These are phyloP conservation scores for Prunella strophiata DNA, from an alignment of 2,797 vertebrate genomes.

Conservation along the genomic window DNA sequence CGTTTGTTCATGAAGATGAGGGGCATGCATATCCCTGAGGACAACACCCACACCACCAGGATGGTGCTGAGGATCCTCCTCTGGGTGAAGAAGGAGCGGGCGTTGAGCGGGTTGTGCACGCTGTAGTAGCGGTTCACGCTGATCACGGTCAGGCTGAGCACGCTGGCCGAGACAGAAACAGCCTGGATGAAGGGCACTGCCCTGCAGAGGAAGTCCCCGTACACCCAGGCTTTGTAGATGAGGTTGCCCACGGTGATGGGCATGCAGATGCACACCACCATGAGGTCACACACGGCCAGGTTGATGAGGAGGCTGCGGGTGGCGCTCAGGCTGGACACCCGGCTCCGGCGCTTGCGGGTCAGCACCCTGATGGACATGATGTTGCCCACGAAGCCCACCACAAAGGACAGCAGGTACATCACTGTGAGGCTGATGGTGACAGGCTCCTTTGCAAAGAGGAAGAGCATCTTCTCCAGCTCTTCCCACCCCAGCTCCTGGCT, in stretches of 20 bases:
- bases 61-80: conserved; percentile 84
- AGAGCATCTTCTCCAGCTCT: conserved; percentile 83
- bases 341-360: conserved; percentile 78
- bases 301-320: conserved; percentile 89
- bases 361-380: conserved; percentile 89
- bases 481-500: conserved; percentile 72
- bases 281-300: conserved; percentile 89
- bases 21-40: conserved; percentile 87
- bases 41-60: conserved; percentile 85
- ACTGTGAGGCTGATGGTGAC: conserved; percentile 82
- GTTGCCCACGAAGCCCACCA: conserved; percentile 87
- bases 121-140: conserved; percentile 92
- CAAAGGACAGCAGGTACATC: conserved; percentile 82
- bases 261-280: conserved; percentile 94
- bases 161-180: conserved; percentile 87
- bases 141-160: conserved; percentile 89
- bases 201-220: conserved; percentile 89
- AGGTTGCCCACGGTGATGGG: conserved; percentile 88
- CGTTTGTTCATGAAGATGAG: conserved; percentile 88
- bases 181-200: conserved; percentile 91
- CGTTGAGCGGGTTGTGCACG: conserved; percentile 86
- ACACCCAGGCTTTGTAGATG: conserved; percentile 92
- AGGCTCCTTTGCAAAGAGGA: conserved; percentile 86
- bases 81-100: conserved; percentile 89
- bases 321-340: conserved; percentile 82